Evolutionary conservation across 2,113 vertebrate genomes (phyloP).

Genomic region (Mesocricetus auratus): DNA sequence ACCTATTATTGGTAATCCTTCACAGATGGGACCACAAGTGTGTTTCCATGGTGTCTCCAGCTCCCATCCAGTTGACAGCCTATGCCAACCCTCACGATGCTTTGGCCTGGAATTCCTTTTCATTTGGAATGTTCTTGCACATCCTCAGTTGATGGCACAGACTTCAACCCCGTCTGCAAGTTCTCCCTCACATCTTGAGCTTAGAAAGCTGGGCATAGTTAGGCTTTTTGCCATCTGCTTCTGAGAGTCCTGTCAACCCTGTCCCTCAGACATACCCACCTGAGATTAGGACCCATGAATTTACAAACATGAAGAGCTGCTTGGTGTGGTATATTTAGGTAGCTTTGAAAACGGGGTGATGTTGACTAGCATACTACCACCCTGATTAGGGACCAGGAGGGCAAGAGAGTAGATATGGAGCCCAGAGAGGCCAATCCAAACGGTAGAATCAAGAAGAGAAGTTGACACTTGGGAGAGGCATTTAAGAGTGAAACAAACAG

Average conservation of each 20-base stretch:
- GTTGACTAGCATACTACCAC: fast-evolving
- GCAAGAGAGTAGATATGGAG: background rate
- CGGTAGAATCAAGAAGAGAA: background rate
- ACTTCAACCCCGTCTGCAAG: background rate
- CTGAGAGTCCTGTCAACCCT: too few species aligned
- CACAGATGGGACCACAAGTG: background rate
- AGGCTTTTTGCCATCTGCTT: fast-evolving
- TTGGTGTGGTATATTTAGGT: fast-evolving
- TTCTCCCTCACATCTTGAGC: background rate
- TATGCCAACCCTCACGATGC: background rate
- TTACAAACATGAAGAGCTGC: background rate
- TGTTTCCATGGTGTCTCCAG: background rate
- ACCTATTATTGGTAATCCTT: background rate
- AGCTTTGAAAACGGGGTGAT: background rate
- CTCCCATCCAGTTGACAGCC: background rate
- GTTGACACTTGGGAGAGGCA: background rate
- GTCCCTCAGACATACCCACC: background rate
- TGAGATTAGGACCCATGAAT: background rate
- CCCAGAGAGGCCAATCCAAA: background rate
- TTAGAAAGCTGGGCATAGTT: background rate
- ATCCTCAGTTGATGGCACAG: background rate
- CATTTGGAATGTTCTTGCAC: background rate
- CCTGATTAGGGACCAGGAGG: fast-evolving
- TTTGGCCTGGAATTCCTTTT: background rate
- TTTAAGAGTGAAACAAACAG: background rate